These are phyloP conservation scores for Philereme vetulata DNA, from an alignment of 2,888 invertebrate species.

Conservation along the genomic window DNA sequence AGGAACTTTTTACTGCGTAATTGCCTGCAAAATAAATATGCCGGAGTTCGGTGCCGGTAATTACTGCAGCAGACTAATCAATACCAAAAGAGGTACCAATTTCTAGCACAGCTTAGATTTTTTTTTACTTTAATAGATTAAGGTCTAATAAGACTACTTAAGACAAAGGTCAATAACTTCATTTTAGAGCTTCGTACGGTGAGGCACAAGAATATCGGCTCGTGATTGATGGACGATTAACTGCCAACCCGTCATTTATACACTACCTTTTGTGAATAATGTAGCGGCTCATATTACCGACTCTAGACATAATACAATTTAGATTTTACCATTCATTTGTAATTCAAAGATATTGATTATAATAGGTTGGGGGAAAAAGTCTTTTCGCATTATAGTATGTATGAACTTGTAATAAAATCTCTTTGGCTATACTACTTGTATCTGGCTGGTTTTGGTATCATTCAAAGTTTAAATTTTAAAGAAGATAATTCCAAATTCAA, in stretches of 20 bases:
- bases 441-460: too few species aligned
- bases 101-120: too few species aligned
- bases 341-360: slow-evolving; percentile 4
- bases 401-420: too few species aligned
- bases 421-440: too few species aligned
- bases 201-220: slow-evolving; percentile 37
- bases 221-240: slow-evolving; percentile 63
- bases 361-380: too few species aligned
- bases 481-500: too few species aligned
- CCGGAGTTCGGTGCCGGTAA: too few species aligned
- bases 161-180: slow-evolving; percentile 30
- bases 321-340: background rate
- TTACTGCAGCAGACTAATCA: too few species aligned
- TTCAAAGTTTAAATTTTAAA: too few species aligned
- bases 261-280: slow-evolving; percentile 40
- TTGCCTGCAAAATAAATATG: too few species aligned
- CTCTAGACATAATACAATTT: slow-evolving; percentile 7
- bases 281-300: slow-evolving; percentile 20
- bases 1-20: background rate
- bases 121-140: background rate
- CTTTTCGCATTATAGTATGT: too few species aligned
- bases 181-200: slow-evolving; percentile 22
- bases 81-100: too few species aligned
- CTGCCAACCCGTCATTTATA: slow-evolving; percentile 39
- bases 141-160: slow-evolving; percentile 16